Percentiles rank a stretch among this genome's conserved stretches.
Evolutionary conservation across 2,888 invertebrate genomes (phyloP).

Genomic region (Shargacucullia verbasci): DNA sequence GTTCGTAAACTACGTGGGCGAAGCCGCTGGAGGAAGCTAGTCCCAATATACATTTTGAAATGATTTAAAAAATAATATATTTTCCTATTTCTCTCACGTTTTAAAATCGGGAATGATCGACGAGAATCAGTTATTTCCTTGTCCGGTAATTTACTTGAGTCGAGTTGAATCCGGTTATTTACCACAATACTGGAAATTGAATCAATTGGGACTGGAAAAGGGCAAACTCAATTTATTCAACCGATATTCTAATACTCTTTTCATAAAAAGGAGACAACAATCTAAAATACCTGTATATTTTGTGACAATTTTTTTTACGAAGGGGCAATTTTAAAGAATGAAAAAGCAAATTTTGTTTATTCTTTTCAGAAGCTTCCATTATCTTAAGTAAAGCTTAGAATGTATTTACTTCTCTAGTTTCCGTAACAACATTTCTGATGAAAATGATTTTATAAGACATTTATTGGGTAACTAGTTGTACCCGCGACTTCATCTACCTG

Average conservation of each 20-base stretch:
- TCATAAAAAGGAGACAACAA: neutral
- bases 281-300: too few relatives aligned
- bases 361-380: neutral
- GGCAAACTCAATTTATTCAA: slow-evolving; percentile 14
- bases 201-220: neutral
- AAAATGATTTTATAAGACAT: neutral
- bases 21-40: too few relatives aligned
- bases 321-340: too few relatives aligned
- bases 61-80: too few relatives aligned
- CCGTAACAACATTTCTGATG: neutral
- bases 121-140: neutral
- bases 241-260: slow-evolving; percentile 11
- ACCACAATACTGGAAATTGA: slow-evolving; percentile 5
- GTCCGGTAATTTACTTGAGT: neutral
- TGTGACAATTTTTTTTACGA: too few relatives aligned
- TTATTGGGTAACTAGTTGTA: too few relatives aligned
- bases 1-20: too few relatives aligned
- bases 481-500: too few relatives aligned
- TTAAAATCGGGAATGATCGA: too few relatives aligned
- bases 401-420: neutral
- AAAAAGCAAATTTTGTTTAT: too few relatives aligned
- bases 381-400: slow-evolving; percentile 1
- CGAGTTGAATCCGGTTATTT: slow-evolving; percentile 1
- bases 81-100: too few relatives aligned
- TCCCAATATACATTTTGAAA: too few relatives aligned